Percentiles rank a stretch among this genome's conserved stretches.
Evolutionary conservation across 1,140 invertebrate species (phyloP).

Genomic region (Sweltsa coloradensis): DNA sequence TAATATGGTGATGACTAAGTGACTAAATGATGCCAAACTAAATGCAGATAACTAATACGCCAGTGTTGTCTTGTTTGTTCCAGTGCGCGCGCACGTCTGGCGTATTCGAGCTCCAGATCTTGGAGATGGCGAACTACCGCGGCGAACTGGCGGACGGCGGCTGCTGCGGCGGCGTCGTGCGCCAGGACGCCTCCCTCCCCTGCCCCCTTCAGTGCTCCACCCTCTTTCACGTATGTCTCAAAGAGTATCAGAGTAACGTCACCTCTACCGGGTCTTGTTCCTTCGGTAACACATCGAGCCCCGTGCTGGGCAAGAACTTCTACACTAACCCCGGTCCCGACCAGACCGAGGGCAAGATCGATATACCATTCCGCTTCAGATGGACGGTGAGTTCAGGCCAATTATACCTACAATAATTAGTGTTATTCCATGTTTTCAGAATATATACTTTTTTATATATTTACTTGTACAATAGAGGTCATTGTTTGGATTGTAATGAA

Average conservation of each 20-base stretch:
- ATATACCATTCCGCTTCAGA: slow-evolving; percentile 74
- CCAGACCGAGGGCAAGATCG: slow-evolving; percentile 49
- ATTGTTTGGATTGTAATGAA: too few relatives aligned
- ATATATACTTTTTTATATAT: too few relatives aligned
- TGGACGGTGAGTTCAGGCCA: slow-evolving; percentile 83
- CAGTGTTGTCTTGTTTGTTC: too few relatives aligned
- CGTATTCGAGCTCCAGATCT: slow-evolving; percentile 82
- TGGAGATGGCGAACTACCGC: slow-evolving; percentile 76
- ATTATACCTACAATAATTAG: not conserved
- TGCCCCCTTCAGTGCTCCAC: slow-evolving; percentile 60
- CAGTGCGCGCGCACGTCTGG: slow-evolving; percentile 64
- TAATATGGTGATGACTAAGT: too few relatives aligned
- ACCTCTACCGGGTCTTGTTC: slow-evolving; percentile 72
- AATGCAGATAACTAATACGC: too few relatives aligned
- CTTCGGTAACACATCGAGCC: slow-evolving; percentile 76
- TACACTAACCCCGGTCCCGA: slow-evolving; percentile 72
- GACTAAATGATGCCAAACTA: too few relatives aligned
- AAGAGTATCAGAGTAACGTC: slow-evolving; percentile 81
- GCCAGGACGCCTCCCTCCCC: slow-evolving; percentile 29
- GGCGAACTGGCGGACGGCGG: slow-evolving; percentile 64
- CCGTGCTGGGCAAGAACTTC: slow-evolving; percentile 72
- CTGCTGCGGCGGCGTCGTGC: slow-evolving; percentile 57
- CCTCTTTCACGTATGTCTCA: slow-evolving; percentile 76
- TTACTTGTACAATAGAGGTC: too few relatives aligned
- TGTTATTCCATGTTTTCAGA: not conserved